Evolutionary conservation across 2,113 vertebrate species (phyloP), one percentile per base, ranked within the genome.

Genomic region (Pionites leucogaster): DNA sequence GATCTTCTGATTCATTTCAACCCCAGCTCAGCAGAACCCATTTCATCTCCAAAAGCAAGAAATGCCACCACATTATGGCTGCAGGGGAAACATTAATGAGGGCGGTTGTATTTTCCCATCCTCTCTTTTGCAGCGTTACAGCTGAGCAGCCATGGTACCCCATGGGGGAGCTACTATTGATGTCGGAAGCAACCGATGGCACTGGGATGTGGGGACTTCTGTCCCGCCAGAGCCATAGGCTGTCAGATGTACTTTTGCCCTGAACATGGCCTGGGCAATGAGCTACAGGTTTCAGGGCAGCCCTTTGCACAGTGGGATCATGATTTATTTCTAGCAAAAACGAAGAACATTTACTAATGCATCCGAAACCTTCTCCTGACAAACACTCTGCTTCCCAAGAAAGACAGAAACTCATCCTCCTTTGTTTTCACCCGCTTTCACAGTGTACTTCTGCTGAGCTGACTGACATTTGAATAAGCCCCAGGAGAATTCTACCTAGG

Each of bases 401-500:
- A 93, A 92, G 59, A 55, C 74, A 92, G 80, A 25, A 80, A 35
- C 81, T 77, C 92, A 63, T 59, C 79, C 86, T 86, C 90, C 67
- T 94, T 93, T 93, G 90, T 95, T 92, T 95, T 72, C 83, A 80
- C 62, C 90, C 6, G 0, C 91, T 93, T 96, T 95, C 95, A 85
- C 96, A 87, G 70, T 76, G 93, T 92, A 10, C 81, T 96, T 76
- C 29, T 85, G 74, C 42, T 41, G 89, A 79, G 86, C 81, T 91
- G 92, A 95, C 47, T 97, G 93, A 93, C 91, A 59, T 86, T 82
- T 84, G 91, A 95, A 92, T 89, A 91, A 96, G 83, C 63, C 92
- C 47, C 95, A 76, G 91, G 88, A 94, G 95, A 93, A 85, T 84
- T 88, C 31, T 93, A 95, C 95, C 96, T 93, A 89, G 92, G 91